Conservation (phyloP, 1,140 invertebrate genomes). For the Drosophila bocqueti region DNA sequence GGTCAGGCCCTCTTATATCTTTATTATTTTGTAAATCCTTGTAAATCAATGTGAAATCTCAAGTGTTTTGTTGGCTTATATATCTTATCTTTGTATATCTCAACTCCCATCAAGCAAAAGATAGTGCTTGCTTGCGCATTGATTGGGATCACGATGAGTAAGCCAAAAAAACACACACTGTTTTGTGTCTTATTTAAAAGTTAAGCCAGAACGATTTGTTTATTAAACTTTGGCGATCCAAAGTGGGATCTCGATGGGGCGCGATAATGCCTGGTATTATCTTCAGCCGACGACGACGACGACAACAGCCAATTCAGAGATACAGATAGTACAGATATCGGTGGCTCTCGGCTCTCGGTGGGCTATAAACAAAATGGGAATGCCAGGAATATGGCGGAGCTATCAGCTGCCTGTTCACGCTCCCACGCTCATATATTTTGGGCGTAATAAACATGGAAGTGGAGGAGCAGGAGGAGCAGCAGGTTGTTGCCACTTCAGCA, state of each 20-base stretch:
- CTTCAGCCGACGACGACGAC: neutral
- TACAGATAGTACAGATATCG: conserved; percentile 22
- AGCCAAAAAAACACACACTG: neutral
- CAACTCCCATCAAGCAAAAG: neutral
- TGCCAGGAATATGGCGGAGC: conserved; percentile 7
- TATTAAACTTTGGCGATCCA: conserved; percentile 4
- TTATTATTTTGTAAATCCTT: neutral
- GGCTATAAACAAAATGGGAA: conserved; percentile 26
- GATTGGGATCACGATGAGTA: conserved; percentile 4
- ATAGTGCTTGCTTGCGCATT: neutral
- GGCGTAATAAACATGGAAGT: conserved; percentile 7
- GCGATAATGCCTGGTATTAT: conserved; percentile 12
- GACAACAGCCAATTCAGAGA: neutral
- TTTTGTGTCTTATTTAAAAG: conserved; percentile 1
- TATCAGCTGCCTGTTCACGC: conserved; percentile 22
- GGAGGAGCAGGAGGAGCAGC: neutral
- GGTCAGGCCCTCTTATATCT: neutral
- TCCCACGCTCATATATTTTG: conserved; percentile 45
- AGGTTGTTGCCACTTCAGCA: conserved; percentile 7
- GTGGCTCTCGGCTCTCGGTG: neutral
- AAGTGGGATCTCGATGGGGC: neutral
- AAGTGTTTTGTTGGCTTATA: neutral
- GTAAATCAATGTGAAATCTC: conserved; percentile 15
- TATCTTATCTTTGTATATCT: neutral
- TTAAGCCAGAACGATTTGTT: neutral